phyloP scores from a whole-genome alignment of 2,888 invertebrate species.

The Nemurella pictetii region DNA sequence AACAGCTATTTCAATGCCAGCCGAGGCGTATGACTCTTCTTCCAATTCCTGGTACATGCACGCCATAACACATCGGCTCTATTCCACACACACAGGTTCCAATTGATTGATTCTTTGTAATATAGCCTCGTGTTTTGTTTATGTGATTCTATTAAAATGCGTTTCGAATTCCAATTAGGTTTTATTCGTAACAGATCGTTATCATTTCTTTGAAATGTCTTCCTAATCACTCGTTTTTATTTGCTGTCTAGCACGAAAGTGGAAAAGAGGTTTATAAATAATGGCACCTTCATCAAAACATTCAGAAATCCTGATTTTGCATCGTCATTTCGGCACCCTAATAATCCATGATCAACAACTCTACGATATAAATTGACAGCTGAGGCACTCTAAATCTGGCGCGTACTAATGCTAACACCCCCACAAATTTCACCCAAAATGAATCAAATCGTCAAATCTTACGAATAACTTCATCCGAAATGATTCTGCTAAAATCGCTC shows the following conservation, averaged over 20 bases:
- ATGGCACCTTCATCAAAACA: neutral
- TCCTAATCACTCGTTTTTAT: neutral
- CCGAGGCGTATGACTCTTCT: neutral
- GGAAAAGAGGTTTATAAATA: neutral
- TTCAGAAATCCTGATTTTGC: neutral
- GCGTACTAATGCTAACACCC: too few relatives aligned
- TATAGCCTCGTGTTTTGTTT: neutral
- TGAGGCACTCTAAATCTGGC: too few relatives aligned
- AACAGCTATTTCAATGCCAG: neutral
- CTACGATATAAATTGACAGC: too few relatives aligned
- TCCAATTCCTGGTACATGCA: neutral
- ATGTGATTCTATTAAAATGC: neutral
- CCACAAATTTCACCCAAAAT: too few relatives aligned
- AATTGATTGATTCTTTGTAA: neutral
- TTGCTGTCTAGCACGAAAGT: neutral
- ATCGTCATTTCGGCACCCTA: neutral
- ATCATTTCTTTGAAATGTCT: neutral
- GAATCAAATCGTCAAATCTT: too few relatives aligned
- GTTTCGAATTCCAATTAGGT: neutral
- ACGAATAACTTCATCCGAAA: too few relatives aligned
- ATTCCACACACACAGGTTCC: neutral
- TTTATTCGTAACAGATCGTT: neutral
- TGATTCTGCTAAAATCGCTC: too few relatives aligned
- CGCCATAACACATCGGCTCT: neutral
- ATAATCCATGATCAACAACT: neutral